Conservation (phyloP, 2,113 vertebrate species). For the Oenanthe oenanthe region DNA sequence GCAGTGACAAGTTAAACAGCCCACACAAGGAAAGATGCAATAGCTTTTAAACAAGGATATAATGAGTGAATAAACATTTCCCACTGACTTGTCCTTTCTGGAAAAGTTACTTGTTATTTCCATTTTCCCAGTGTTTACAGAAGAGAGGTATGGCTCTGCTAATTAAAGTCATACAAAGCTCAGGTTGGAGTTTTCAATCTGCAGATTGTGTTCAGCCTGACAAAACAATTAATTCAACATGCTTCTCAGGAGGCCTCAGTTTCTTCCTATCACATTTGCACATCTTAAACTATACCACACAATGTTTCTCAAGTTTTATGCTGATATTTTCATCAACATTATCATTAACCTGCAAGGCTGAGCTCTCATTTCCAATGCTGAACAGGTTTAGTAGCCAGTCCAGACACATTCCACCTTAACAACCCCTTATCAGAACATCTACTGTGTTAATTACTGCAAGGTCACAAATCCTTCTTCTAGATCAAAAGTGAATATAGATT, state of each 20-base stretch:
- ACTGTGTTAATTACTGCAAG: not conserved
- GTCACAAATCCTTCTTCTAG: not conserved
- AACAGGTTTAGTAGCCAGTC: not conserved
- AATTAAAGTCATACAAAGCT: not conserved
- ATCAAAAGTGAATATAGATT: not conserved
- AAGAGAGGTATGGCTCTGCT: not conserved
- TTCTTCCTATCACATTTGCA: not conserved
- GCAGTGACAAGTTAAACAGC: not conserved
- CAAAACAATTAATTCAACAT: not conserved
- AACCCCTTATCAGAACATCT: not conserved
- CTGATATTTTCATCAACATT: not conserved
- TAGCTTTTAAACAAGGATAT: not conserved
- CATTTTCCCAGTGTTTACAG: not conserved
- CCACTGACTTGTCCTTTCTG: not conserved
- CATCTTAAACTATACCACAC: not conserved
- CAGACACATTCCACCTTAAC: constrained; percentile 6
- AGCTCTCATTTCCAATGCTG: not conserved
- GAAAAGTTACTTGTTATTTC: not conserved
- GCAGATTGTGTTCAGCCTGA: not conserved
- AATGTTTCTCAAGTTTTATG: not conserved
- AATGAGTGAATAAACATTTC: not conserved
- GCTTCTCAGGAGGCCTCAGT: not conserved
- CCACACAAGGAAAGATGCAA: not conserved
- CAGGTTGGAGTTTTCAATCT: not conserved
- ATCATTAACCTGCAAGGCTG: not conserved